Evolutionary conservation across 2,113 vertebrate species (phyloP).

Genomic region (Erythrolamprus reginae): DNA sequence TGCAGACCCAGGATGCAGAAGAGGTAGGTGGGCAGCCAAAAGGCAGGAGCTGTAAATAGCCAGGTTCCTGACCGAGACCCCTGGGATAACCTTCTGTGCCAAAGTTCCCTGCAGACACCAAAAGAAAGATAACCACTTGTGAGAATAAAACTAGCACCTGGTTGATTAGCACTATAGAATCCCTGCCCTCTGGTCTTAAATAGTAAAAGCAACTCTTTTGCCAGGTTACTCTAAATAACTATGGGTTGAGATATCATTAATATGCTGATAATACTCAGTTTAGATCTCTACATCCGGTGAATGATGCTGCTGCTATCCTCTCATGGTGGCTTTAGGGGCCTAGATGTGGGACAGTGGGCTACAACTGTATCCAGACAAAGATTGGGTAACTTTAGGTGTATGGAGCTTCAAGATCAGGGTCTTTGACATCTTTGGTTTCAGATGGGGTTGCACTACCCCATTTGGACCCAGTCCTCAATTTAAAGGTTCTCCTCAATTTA

Average conservation of each 20-base stretch:
- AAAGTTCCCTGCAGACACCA: background rate
- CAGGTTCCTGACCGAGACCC: background rate
- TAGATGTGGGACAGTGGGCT: background rate
- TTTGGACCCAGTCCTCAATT: background rate
- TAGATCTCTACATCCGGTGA: background rate
- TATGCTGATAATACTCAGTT: background rate
- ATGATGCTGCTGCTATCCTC: background rate
- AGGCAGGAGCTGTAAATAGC: background rate
- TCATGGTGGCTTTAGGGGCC: background rate
- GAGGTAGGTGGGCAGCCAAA: slow-evolving; percentile 29
- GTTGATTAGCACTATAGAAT: background rate
- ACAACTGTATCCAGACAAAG: background rate
- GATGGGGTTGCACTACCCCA: background rate
- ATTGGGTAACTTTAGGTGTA: background rate
- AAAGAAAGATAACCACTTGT: background rate
- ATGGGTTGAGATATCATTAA: background rate
- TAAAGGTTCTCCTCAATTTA: background rate
- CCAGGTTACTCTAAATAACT: background rate
- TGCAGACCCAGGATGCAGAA: slow-evolving; percentile 46
- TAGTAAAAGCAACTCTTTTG: background rate
- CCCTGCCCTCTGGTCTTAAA: background rate
- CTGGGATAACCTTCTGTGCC: background rate
- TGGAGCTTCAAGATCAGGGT: background rate
- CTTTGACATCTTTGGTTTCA: background rate
- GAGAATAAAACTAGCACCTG: background rate